Conservation (phyloP, 35 echinoderm and acorn worm species). For the Eucidaris tribuloides region DNA sequence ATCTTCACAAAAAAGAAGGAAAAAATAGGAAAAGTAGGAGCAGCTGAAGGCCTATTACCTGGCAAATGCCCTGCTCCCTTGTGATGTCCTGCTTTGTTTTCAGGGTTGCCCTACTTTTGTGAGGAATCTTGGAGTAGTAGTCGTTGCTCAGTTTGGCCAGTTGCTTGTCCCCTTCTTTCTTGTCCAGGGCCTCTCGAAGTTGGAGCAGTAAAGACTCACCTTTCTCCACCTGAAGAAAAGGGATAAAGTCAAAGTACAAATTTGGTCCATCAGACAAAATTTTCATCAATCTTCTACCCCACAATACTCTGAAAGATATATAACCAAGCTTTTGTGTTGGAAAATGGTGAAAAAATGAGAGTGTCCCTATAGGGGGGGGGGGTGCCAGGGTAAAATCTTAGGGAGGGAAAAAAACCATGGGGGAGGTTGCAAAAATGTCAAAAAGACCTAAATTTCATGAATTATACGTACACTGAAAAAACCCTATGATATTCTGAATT, state of each 20-base stretch:
- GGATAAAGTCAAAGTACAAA: not conserved
- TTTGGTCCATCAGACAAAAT: not conserved
- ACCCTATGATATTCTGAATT: no score
- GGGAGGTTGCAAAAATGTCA: no score
- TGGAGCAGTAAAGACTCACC: slow-evolving; percentile 58
- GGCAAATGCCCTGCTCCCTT: slow-evolving; percentile 69
- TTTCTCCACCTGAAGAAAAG: slow-evolving; percentile 51
- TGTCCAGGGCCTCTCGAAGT: slow-evolving; percentile 41
- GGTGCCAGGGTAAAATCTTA: no score
- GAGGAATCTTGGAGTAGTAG: slow-evolving; percentile 58
- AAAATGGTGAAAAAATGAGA: not conserved
- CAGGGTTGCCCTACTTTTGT: slow-evolving; percentile 19
- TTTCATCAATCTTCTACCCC: not conserved
- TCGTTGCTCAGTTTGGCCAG: slow-evolving; percentile 31
- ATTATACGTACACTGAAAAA: no score
- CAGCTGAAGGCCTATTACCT: no score
- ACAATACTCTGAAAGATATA: no score
- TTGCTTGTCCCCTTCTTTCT: not conserved
- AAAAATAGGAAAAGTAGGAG: no score
- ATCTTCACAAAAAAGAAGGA: no score
- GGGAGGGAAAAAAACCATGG: no score
- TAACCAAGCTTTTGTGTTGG: not conserved
- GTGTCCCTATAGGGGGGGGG: no score
- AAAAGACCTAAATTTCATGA: no score
- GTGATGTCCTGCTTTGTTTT: slow-evolving; percentile 37